Base-by-base conservation (phyloP, 1,140 invertebrate species). In the Limonius californicus region DNA sequence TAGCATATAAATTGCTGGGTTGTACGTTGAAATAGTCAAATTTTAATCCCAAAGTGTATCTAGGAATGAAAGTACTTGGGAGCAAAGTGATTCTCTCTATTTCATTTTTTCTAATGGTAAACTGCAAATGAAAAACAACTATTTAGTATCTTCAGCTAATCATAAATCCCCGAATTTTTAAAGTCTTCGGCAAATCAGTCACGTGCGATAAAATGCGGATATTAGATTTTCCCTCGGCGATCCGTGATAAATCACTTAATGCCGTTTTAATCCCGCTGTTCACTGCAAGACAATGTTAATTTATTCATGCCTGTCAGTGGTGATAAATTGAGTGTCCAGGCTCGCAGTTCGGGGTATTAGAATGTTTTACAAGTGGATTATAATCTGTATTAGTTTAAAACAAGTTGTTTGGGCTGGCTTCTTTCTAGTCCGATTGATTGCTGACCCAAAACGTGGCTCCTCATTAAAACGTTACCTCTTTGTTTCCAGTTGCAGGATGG, bases 401-500 rank as follows among this genome's bases (percentile, higher is more conserved):
- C 35, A 21, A 16, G 1, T 15, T 9, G 21, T 39, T 14, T 39
- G 3, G 9, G 9, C 23, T 27, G 3, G 9, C 23, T 4, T 27
- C 23, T 27, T 27, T 27, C 9, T 27, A 27, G 23, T 27, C n/a
- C 35, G n/a, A 39, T 39, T 39, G 35, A 39, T 39, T 39, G n/a
- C 35, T 39, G n/a, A 39, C n/a, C n/a, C 35, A 39, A 39, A 39
- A 14, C 35, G n/a, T n/a, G n/a, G n/a, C n/a, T n/a, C n/a, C n/a
- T n/a, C 2, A 39, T 39, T 2, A 9, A 11, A 27, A 27, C n/a
- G 8, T 39, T 6, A 32, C 27, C 57, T 30, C 53, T 20, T 56
- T 39, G 59, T 39, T 39, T 61, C 54, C 58, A 64, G 60, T 65
- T 71, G 62, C 70, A 86, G 79, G 68, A 95, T 94, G 92, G 91